These are phyloP conservation scores for Argyresthia albistria DNA, from an alignment of 2,888 invertebrate genomes.

Conservation along the genomic window DNA sequence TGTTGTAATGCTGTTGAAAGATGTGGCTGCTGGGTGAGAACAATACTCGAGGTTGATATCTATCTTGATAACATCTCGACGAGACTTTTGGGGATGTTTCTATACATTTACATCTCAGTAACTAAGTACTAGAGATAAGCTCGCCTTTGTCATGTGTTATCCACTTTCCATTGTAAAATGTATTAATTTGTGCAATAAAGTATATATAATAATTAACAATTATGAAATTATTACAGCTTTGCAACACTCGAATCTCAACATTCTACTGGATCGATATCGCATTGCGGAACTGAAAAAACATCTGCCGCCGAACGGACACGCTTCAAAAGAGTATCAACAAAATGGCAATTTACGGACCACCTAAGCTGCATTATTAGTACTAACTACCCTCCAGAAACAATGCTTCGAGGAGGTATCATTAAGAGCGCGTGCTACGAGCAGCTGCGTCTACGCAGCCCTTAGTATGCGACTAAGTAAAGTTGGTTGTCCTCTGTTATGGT, in stretches of 20 bases:
- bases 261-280: too few species aligned
- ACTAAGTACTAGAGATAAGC: too few species aligned
- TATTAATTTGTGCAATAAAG: too few species aligned
- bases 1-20: too few species aligned
- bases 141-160: too few species aligned
- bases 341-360: slow-evolving; percentile 48
- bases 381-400: slow-evolving; percentile 24
- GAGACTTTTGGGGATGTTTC: too few species aligned
- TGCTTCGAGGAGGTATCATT: slow-evolving; percentile 30
- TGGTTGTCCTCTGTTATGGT: not conserved
- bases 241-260: too few species aligned
- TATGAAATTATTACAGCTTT: not conserved
- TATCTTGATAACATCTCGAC: too few species aligned
- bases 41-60: too few species aligned
- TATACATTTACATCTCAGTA: not conserved
- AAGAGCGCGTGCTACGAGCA: slow-evolving; percentile 54
- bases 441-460: slow-evolving; percentile 33
- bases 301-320: slow-evolving; percentile 2
- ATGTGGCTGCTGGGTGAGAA: too few species aligned
- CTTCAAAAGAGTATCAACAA: slow-evolving; percentile 41
- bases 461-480: not conserved
- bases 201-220: not conserved
- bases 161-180: too few species aligned
- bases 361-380: slow-evolving; percentile 15
- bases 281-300: not conserved